Percentiles rank a stretch among this genome's conserved stretches.
These are phyloP conservation scores for Coracopsis vasa DNA, from an alignment of 2,113 vertebrate species.

Conservation along the genomic window DNA sequence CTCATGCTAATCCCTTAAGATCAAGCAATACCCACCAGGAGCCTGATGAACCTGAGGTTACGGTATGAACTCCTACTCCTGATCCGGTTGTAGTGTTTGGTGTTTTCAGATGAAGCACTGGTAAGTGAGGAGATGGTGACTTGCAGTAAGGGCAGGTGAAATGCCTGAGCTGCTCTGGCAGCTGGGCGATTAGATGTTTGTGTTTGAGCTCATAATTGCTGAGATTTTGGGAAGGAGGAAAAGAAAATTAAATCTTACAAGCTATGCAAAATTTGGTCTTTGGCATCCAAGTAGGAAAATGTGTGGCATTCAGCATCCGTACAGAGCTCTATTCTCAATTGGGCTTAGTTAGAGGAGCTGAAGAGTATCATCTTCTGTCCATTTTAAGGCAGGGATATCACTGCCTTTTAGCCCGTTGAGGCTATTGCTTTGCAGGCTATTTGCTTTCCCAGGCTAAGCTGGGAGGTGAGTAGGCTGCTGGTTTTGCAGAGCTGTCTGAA, in stretches of 20 bases:
- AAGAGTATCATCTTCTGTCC: not conserved
- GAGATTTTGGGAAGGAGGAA: not conserved
- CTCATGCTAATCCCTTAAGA: not conserved
- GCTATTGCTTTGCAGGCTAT: not conserved
- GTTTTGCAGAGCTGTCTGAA: not conserved
- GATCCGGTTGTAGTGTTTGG: fast-evolving
- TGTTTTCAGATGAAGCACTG: not conserved
- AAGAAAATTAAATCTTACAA: not conserved
- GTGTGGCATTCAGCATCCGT: not conserved
- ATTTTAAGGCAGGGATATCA: not conserved
- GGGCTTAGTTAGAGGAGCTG: not conserved
- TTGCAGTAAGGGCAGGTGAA: not conserved
- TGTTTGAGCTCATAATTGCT: not conserved
- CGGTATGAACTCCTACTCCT: not conserved
- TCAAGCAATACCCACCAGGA: not conserved
- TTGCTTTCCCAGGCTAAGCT: not conserved
- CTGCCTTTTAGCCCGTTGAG: not conserved
- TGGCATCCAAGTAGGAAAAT: not conserved
- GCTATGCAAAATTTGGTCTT: not conserved
- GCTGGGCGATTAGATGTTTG: not conserved
- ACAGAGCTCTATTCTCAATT: not conserved
- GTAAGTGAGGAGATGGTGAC: not conserved
- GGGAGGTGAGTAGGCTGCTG: not conserved
- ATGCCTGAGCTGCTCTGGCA: not conserved
- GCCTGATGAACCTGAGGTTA: not conserved